A percentile compares a stretch with the other conserved stretches of the same genome.
Conservation (phyloP, 2,113 vertebrate species). For the Coracopsis vasa region DNA sequence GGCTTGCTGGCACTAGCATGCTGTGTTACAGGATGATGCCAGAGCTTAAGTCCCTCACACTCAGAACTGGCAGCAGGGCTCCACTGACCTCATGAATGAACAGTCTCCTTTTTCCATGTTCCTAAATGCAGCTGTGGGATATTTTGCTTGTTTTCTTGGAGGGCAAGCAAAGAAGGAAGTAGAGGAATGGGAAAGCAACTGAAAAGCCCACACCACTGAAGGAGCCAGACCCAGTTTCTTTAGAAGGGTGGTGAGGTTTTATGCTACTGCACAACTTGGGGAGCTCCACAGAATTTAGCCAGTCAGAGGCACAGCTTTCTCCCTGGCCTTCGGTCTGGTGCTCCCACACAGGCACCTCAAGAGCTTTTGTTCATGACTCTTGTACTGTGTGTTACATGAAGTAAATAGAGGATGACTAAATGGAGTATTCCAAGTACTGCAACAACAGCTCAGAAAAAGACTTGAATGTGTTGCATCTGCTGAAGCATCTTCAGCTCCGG, state of each 20-base stretch:
- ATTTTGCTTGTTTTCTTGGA: not conserved
- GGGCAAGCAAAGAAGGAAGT: not conserved
- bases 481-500: not conserved
- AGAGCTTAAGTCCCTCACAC: not conserved
- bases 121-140: not conserved
- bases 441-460: not conserved
- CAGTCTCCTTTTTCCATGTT: not conserved
- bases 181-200: not conserved
- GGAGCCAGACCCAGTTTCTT: accelerated
- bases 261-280: not conserved
- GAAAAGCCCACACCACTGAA: not conserved
- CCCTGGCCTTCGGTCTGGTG: not conserved
- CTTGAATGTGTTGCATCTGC: not conserved
- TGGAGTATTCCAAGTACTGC: not conserved
- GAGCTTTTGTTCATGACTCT: not conserved
- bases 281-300: not conserved
- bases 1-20: not conserved
- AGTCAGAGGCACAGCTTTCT: not conserved
- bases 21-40: accelerated
- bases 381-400: not conserved
- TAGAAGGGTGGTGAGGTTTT: not conserved
- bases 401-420: not conserved
- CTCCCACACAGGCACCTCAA: not conserved
- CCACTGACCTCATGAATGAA: accelerated
- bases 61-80: not conserved